Conservation (phyloP, 2,113 vertebrate species). For the Ranitomeya variabilis region DNA sequence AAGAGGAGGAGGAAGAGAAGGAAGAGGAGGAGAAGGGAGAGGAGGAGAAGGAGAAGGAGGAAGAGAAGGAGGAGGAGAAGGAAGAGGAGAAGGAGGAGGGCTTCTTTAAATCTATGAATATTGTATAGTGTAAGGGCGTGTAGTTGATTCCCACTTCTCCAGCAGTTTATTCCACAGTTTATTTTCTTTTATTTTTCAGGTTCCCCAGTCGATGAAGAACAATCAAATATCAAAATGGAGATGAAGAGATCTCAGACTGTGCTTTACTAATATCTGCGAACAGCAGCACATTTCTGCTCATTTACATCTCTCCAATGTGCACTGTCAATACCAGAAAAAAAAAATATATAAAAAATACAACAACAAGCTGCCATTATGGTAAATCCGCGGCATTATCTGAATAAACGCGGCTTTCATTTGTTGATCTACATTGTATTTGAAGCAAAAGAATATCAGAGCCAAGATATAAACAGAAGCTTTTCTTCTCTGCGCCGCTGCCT, state of each 20-base stretch:
- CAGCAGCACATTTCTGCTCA: neutral
- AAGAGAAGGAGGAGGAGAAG: too few relatives aligned
- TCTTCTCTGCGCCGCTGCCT: neutral
- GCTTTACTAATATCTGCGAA: neutral
- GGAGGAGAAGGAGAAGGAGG: too few relatives aligned
- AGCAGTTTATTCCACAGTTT: neutral
- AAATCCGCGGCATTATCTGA: constrained; percentile 7
- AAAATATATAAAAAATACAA: neutral
- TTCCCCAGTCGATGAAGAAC: neutral
- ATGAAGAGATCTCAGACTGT: neutral
- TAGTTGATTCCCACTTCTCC: neutral
- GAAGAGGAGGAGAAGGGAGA: too few relatives aligned
- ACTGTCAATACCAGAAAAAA: neutral
- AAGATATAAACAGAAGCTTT: neutral
- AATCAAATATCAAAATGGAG: neutral
- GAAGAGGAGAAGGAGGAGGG: too few relatives aligned
- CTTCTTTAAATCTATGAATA: too few relatives aligned
- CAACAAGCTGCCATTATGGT: neutral
- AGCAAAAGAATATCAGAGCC: constrained; percentile 10
- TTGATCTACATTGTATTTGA: constrained; percentile 38
- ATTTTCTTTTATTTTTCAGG: neutral
- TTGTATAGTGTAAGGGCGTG: too few relatives aligned
- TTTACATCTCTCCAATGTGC: neutral
- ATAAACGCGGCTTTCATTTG: constrained; percentile 18
- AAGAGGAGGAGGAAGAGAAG: too few relatives aligned